These are phyloP conservation scores for Cololabis saira DNA, from an alignment of 2,113 vertebrate species.

Conservation along the genomic window DNA sequence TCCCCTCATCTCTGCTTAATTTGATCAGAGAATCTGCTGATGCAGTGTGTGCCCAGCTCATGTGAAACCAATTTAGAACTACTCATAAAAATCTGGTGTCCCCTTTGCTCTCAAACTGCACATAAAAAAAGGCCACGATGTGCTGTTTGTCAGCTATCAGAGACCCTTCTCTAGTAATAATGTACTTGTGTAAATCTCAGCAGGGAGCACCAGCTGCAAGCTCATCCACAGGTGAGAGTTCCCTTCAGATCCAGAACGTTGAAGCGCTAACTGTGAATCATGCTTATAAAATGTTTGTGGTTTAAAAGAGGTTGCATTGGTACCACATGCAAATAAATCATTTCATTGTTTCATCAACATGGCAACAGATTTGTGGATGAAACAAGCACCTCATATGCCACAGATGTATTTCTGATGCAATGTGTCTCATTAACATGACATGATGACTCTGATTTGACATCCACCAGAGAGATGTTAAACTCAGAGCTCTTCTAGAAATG, in stretches of 20 bases:
- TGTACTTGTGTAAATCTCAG: slow-evolving; percentile 12
- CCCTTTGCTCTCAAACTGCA: slow-evolving; percentile 33
- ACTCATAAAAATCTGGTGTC: slow-evolving; percentile 68
- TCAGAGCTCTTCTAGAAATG: too few species aligned
- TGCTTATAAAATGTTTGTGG: slow-evolving; percentile 11
- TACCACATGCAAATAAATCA: slow-evolving; percentile 29
- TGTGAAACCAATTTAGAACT: slow-evolving; percentile 89
- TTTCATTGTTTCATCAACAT: slow-evolving; percentile 22
- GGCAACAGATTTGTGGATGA: slow-evolving; percentile 12
- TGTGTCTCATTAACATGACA: too few species aligned
- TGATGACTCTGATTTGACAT: too few species aligned
- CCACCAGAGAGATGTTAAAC: too few species aligned
- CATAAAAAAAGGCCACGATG: slow-evolving; percentile 27
- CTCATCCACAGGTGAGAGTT: slow-evolving; percentile 11
- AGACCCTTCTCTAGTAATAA: slow-evolving; percentile 5
- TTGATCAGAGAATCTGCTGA: slow-evolving; percentile 89
- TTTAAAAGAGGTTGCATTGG: slow-evolving; percentile 5
- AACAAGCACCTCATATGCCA: slow-evolving; percentile 4
- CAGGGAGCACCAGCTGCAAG: slow-evolving; percentile 3
- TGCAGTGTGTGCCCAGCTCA: slow-evolving; percentile 84
- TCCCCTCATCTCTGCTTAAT: slow-evolving; percentile 76
- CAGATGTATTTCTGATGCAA: background rate
- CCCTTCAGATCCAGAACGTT: background rate
- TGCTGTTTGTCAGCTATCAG: slow-evolving; percentile 19
- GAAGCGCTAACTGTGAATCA: background rate